Evolutionary conservation across 92 coral and sea anemone genomes (phyloP).

Genomic region (Porites lobata): DNA sequence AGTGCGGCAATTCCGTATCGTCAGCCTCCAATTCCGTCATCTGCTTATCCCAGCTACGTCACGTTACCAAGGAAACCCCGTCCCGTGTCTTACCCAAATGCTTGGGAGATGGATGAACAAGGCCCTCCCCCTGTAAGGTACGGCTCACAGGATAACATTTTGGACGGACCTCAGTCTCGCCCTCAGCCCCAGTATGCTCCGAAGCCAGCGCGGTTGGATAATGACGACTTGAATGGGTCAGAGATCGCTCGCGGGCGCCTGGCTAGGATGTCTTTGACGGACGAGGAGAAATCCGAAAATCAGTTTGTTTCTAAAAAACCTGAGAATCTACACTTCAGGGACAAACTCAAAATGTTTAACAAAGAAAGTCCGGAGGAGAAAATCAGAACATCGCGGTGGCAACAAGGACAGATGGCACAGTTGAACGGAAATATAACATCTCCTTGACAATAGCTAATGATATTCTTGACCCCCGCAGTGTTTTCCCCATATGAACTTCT

Average conservation of each 20-base stretch:
- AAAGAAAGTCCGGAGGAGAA: conserved; percentile 83
- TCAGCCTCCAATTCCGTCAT: conserved; percentile 57
- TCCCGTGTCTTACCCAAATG: conserved; percentile 74
- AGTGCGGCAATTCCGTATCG: conserved; percentile 54
- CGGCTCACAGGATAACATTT: conserved; percentile 77
- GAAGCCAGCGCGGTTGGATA: conserved; percentile 75
- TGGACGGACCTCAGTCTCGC: conserved; percentile 65
- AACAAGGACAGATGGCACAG: conserved; percentile 69
- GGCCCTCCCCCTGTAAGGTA: conserved; percentile 66
- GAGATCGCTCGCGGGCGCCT: conserved; percentile 76
- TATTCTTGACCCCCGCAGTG: not conserved
- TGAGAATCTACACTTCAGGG: conserved; percentile 82
- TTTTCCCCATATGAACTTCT: too few relatives aligned
- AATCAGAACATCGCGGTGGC: conserved; percentile 85
- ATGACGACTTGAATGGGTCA: conserved; percentile 60
- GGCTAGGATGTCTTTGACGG: conserved; percentile 80
- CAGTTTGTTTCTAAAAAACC: conserved; percentile 89
- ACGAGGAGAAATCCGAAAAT: conserved; percentile 72
- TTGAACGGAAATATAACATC: conserved; percentile 36
- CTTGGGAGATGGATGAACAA: conserved; percentile 68
- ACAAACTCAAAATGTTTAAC: conserved; percentile 94
- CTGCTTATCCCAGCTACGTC: conserved; percentile 74
- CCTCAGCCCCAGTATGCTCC: conserved; percentile 74
- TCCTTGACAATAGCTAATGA: conserved; percentile 1
- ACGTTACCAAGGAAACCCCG: conserved; percentile 86